A percentile compares a stretch with the other conserved stretches of the same genome.
These are phyloP conservation scores for Cuniculus paca DNA, from an alignment of 2,797 vertebrate species.

Conservation along the genomic window DNA sequence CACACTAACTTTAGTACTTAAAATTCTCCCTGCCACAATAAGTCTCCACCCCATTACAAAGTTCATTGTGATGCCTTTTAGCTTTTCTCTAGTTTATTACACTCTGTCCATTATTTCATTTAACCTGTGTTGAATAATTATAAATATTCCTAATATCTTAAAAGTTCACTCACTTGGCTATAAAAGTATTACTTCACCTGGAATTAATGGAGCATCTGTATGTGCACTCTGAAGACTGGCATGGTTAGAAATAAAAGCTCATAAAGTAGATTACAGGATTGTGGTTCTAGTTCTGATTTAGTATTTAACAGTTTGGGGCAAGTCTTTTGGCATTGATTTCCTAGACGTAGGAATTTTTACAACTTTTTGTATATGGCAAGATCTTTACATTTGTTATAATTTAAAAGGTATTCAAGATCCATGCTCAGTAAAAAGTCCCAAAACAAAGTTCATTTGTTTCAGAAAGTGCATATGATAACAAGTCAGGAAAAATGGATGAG, in stretches of 20 bases:
- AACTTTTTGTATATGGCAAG: neutral
- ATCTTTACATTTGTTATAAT: constrained; percentile 10
- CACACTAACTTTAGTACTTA: constrained; percentile 22
- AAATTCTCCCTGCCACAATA: neutral
- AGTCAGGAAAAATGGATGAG: constrained; percentile 3
- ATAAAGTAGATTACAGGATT: neutral
- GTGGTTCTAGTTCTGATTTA: neutral
- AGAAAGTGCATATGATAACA: neutral
- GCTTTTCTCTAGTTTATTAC: constrained; percentile 15
- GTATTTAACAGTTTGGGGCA: constrained; percentile 14
- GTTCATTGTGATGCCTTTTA: constrained; percentile 28
- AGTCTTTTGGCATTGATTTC: constrained; percentile 31
- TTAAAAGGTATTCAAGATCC: constrained; percentile 35
- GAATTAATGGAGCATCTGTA: constrained; percentile 12
- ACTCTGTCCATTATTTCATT: neutral
- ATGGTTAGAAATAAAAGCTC: constrained; percentile 44
- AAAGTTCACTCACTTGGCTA: constrained; percentile 21
- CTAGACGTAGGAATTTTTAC: neutral
- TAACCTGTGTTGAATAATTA: constrained; percentile 10
- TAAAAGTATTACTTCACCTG: constrained; percentile 23
- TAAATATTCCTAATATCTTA: neutral
- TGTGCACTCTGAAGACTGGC: neutral
- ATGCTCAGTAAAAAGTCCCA: constrained; percentile 3
- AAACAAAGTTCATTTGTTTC: neutral
- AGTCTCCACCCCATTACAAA: neutral